A percentile compares a stretch with the other conserved stretches of the same genome.
Evolutionary conservation across 2,113 vertebrate genomes (phyloP).

Genomic region (Saguinus midas): DNA sequence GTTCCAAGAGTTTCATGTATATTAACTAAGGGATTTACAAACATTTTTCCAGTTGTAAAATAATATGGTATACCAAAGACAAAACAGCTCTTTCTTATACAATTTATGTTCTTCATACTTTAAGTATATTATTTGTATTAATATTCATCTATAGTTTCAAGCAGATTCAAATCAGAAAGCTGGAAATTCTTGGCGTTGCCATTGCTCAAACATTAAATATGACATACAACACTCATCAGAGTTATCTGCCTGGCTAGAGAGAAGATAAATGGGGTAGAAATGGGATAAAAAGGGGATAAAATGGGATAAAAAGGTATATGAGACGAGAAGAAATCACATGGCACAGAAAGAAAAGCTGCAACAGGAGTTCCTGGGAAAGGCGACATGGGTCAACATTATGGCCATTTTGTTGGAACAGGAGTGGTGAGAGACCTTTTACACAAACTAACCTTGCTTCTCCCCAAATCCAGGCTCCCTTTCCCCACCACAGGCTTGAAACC

Average conservation of each 20-base stretch:
- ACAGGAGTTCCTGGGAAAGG: neutral
- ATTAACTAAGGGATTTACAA: neutral
- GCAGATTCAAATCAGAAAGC: neutral
- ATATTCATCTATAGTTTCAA: neutral
- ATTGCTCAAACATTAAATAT: neutral
- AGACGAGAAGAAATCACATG: neutral
- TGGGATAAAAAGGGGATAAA: neutral
- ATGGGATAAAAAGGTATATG: neutral
- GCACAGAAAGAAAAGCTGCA: neutral
- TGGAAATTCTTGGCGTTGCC: neutral
- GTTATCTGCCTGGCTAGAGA: neutral
- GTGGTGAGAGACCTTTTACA: neutral
- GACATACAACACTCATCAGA: neutral
- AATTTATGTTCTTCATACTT: neutral
- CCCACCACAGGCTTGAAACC: neutral
- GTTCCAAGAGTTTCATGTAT: neutral
- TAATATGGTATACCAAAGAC: neutral
- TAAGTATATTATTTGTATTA: neutral
- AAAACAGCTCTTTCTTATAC: neutral
- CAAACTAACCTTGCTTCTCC: neutral
- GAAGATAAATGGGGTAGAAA: neutral
- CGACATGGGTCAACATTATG: accelerated
- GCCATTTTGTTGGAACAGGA: neutral
- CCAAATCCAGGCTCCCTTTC: neutral
- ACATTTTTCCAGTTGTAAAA: neutral